Base-by-base conservation (phyloP, 2,888 invertebrate genomes). In the Lepidocyrtoides sp. region DNA sequence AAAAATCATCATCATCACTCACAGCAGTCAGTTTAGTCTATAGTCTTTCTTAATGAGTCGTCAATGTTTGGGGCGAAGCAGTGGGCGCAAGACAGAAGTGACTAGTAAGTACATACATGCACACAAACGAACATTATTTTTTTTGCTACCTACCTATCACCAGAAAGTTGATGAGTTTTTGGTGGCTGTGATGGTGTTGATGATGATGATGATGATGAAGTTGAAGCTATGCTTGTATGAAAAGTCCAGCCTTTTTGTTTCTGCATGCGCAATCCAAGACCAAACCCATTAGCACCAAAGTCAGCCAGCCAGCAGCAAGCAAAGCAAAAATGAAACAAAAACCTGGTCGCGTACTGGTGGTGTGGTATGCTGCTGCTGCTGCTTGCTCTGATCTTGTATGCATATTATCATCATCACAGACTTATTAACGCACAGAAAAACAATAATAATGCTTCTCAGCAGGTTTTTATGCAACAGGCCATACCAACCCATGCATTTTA, bases 161-260 rank as follows among this genome's bases (percentile, higher is more conserved):
- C 41, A 72, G 57, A 54, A 44, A 32, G 20, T 79, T 87, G 77
- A 87, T 87, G 87, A 87, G 85, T 75, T 44, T 51, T 41, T 2
- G 1, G 29, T 23, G 26, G 23, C 26, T 23, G 26, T 63, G 29
- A 29, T 63, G 63, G 29, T 63, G 63, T 7, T 63, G 14, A 12
- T 36, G 66, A 23, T 51, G 36, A 20, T 79, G 48, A 41, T 51
- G 85, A 36, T 72, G 72, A 41, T 66, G 23, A 8, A 54, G 10
- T 29, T 77, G 29, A 12, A 36, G 57, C 57, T 44, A 29, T 83
- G 41, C 36, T 32, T 26, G 8, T 17, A 60, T 36, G 82, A 54
- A 57, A 75, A 82, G 91, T 91, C 91, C 91, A 89, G 88, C 91
- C 91, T 89, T 88, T 60, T 89, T 81, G 75, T 91, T 91, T 91